A percentile compares a stretch with the other conserved stretches of the same genome.
Conservation (phyloP, 2,113 vertebrate species). For the Empidonax alnorum region DNA sequence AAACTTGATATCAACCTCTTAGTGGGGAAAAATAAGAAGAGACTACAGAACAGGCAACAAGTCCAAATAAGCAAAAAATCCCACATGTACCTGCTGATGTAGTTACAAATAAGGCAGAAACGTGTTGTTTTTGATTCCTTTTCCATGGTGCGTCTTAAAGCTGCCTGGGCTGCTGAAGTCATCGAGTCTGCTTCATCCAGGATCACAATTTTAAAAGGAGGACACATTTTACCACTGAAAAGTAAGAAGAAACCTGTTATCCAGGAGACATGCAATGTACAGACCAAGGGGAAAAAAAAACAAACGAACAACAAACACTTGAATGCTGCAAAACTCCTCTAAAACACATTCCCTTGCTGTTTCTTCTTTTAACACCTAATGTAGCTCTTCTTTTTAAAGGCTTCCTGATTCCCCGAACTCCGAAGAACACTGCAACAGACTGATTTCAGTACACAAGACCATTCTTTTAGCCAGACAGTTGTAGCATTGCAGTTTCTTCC, state of each 20-base stretch:
- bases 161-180: slow-evolving; percentile 94
- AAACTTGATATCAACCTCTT: not conserved
- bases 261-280: not conserved
- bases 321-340: not conserved
- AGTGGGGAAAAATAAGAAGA: too few relatives aligned
- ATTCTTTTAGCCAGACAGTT: not conserved
- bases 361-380: not conserved
- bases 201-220: slow-evolving; percentile 98
- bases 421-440: not conserved
- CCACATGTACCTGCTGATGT: slow-evolving; percentile 89
- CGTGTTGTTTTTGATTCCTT: slow-evolving; percentile 95
- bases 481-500: not conserved
- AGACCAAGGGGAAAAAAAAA: not conserved
- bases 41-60: not conserved
- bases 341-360: not conserved
- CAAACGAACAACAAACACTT: not conserved
- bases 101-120: slow-evolving; percentile 99
- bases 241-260: not conserved
- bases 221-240: slow-evolving; percentile 89
- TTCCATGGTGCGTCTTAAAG: slow-evolving; percentile 97
- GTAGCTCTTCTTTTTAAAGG: not conserved
- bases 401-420: not conserved
- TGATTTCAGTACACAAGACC: not conserved
- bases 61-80: not conserved
- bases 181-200: slow-evolving; percentile 98